Percentiles rank a stretch among this genome's conserved stretches.
Conservation (phyloP, 1,140 invertebrate species). For the Rhagoletis pomonella region DNA sequence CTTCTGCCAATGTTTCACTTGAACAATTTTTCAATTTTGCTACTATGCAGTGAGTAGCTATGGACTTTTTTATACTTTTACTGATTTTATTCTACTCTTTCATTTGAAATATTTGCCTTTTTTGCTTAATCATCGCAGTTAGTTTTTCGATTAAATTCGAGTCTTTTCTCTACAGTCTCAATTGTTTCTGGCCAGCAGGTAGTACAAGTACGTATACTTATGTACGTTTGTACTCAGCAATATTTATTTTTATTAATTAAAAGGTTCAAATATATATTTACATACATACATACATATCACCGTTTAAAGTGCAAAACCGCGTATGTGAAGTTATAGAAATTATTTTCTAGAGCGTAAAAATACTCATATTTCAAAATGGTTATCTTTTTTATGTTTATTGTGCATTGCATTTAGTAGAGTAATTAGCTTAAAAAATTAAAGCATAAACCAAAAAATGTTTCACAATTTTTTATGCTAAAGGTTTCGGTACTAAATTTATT, state of each 20-base stretch:
- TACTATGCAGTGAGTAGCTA: not conserved
- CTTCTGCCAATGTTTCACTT: not conserved
- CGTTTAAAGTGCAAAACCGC: no score
- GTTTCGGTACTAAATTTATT: no score
- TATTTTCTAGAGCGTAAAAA: no score
- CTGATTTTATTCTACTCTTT: not conserved
- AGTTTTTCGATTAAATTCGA: constrained; percentile 42
- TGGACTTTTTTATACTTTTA: not conserved
- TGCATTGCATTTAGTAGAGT: no score
- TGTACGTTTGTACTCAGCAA: not conserved
- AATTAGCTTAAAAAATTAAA: no score
- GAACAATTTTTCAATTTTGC: not conserved
- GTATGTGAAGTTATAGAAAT: no score
- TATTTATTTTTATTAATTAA: not conserved
- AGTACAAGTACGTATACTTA: not conserved
- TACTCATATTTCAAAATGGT: no score
- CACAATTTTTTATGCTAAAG: no score
- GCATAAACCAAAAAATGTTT: no score
- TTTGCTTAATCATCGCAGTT: not conserved
- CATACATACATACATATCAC: no score
- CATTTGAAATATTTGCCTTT: not conserved
- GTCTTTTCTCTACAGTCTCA: not conserved
- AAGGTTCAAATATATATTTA: no score
- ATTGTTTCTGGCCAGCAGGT: not conserved
- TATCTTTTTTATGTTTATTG: no score